Evolutionary conservation across 2,888 invertebrate genomes (phyloP).

Genomic region (Leptarthrus brevirostris): DNA sequence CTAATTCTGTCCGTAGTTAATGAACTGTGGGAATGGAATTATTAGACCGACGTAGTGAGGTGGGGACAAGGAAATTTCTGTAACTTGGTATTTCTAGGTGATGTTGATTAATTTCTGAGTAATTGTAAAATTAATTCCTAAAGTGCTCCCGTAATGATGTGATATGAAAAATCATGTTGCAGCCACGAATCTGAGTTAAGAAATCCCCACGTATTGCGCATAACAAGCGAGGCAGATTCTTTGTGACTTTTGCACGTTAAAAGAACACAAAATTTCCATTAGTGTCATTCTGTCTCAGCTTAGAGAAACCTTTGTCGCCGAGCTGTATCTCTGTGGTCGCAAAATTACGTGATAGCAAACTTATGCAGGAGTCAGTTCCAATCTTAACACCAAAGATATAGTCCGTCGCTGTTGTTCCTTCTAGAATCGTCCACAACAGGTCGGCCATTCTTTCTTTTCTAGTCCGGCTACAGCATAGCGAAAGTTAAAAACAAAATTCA

Average conservation of each 20-base stretch:
- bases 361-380: constrained; percentile 30
- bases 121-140: constrained; percentile 45
- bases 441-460: constrained; percentile 28
- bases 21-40: constrained; percentile 39
- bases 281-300: constrained; percentile 52
- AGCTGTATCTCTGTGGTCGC: constrained; percentile 43
- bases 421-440: constrained; percentile 5
- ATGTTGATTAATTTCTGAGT: constrained; percentile 45
- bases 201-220: constrained; percentile 34
- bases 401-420: constrained; percentile 23
- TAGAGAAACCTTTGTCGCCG: constrained; percentile 50
- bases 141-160: constrained; percentile 46
- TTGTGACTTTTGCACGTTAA: constrained; percentile 30
- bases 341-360: constrained; percentile 49
- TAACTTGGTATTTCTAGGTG: constrained; percentile 24
- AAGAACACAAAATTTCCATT: constrained; percentile 53
- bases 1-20: not conserved
- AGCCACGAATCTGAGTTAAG: not conserved
- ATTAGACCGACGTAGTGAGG: not conserved
- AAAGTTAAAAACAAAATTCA: constrained; percentile 44
- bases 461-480: constrained; percentile 3
- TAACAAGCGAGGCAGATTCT: constrained; percentile 34
- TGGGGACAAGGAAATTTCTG: not conserved
- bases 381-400: constrained; percentile 50
- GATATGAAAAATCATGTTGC: constrained; percentile 47